Evolutionary conservation across 2,113 vertebrate genomes (phyloP), one percentile per base, ranked within the genome.

Genomic region (Axis porcinus): DNA sequence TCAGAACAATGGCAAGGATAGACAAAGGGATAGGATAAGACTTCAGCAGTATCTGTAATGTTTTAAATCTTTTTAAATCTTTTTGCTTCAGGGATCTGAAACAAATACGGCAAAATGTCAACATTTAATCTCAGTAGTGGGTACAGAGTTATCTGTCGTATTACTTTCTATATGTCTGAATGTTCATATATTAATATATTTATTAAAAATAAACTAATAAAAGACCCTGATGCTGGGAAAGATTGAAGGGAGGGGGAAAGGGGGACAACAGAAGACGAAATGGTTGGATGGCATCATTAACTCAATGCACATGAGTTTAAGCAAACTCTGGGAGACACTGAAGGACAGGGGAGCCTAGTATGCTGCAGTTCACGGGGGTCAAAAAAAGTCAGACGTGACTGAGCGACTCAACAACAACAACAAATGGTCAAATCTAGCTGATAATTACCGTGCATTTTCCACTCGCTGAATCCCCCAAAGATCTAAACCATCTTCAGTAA

Each of bases 401-500:
- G 40, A 76, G 40, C 19, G 40, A 15, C 23, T 76, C 12, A 74
- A 43, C 23, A 76, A 40, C 70, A 70, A 67, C 64, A 76, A 43
- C 70, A 43, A 96, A 50, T 52, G 40, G 89, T 76, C 30, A 86
- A 97, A 86, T 30, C 47, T n/a, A 97, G 54, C 45, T 67, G 91
- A 33, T 89, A 81, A 98, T 99, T 98, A 99, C 99, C 99, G 85
- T 98, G 99, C 98, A 92, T 99, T 99, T 97, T 99, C 99, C 70
- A 99, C 99, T 98, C 99, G 99, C 8, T 99, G 99, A 94, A 99
- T 99, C 76, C 99, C 99, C 99, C 99, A 99, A 43, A 99, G 98
- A 97, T 99, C 99, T 97, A 99, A 98, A 82, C 99, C 99, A 97
- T 99, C 99, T 98, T 99, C 99, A 67, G 99, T 99, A 62, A 99